Evolutionary conservation across 2,113 vertebrate genomes (phyloP).

Genomic region (Catharus fuscescens): DNA sequence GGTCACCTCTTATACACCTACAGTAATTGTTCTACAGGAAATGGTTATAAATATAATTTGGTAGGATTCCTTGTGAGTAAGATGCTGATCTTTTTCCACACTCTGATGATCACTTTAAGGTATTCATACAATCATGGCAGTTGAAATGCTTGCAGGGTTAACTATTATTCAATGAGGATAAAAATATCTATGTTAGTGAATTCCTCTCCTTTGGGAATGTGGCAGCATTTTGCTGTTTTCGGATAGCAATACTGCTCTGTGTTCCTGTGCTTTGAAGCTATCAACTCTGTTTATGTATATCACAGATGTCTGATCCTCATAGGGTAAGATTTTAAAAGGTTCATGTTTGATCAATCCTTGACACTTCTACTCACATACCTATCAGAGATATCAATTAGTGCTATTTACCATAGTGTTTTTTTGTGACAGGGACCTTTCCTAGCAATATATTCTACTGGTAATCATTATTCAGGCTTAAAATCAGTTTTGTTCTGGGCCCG

Average conservation of each 20-base stretch:
- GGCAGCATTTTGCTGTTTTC: neutral
- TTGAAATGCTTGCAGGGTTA: neutral
- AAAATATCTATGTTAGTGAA: neutral
- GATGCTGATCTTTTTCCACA: neutral
- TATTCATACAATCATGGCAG: neutral
- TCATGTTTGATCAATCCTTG: neutral
- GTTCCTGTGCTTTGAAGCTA: neutral
- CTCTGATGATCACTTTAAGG: neutral
- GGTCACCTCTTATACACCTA: neutral
- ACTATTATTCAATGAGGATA: neutral
- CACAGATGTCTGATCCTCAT: neutral
- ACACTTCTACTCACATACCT: neutral
- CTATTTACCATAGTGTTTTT: neutral
- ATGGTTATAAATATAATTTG: neutral
- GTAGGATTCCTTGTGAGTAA: neutral
- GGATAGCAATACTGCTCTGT: neutral
- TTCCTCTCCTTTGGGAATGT: neutral
- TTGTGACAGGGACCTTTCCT: neutral
- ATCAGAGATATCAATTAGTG: neutral
- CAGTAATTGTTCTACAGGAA: neutral
- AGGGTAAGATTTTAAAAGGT: neutral
- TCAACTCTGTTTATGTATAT: neutral
- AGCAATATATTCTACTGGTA: neutral
- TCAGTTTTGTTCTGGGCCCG: neutral
- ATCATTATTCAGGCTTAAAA: neutral